Evolutionary conservation across 2,888 invertebrate genomes (phyloP).

Genomic region (Sipunculus nudus): DNA sequence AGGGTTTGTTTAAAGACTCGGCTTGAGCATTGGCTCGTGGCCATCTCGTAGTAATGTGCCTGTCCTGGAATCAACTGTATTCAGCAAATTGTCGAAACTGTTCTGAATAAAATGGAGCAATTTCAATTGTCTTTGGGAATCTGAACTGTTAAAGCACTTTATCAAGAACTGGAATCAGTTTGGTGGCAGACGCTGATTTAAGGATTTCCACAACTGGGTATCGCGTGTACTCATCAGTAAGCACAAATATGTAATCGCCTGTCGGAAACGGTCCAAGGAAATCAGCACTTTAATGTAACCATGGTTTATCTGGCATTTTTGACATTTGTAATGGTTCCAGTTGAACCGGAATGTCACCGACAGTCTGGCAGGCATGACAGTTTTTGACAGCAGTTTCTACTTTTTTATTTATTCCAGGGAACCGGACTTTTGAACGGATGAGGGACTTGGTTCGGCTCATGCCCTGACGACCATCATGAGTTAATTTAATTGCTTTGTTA

Average conservation of each 20-base stretch:
- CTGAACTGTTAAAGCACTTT: conserved; percentile 30
- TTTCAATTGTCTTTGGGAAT: conserved; percentile 30
- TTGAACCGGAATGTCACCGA: conserved; percentile 17
- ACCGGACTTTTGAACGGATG: conserved; percentile 38
- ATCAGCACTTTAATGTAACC: conserved; percentile 22
- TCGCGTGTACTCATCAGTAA: conserved; percentile 5
- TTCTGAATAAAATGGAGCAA: conserved; percentile 33
- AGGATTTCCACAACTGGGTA: conserved; percentile 35
- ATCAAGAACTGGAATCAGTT: conserved; percentile 25
- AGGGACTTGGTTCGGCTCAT: conserved; percentile 35
- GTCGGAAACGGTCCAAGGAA: conserved; percentile 10
- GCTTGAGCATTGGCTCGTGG: conserved; percentile 37
- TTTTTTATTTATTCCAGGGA: conserved; percentile 26
- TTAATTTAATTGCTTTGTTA: conserved; percentile 26
- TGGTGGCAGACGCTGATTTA: conserved; percentile 11
- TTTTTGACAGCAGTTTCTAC: conserved; percentile 15
- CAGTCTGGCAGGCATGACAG: conserved; percentile 22
- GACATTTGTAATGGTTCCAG: neutral
- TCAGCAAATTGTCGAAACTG: conserved; percentile 31
- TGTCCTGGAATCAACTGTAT: conserved; percentile 31
- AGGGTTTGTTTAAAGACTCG: conserved; percentile 40
- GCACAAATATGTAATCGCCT: conserved; percentile 1
- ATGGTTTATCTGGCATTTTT: conserved; percentile 3
- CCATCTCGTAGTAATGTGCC: conserved; percentile 25
- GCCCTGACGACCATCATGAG: conserved; percentile 42